Evolutionary conservation across 1,140 invertebrate species (phyloP).

Genomic region (Octopus sinensis): DNA sequence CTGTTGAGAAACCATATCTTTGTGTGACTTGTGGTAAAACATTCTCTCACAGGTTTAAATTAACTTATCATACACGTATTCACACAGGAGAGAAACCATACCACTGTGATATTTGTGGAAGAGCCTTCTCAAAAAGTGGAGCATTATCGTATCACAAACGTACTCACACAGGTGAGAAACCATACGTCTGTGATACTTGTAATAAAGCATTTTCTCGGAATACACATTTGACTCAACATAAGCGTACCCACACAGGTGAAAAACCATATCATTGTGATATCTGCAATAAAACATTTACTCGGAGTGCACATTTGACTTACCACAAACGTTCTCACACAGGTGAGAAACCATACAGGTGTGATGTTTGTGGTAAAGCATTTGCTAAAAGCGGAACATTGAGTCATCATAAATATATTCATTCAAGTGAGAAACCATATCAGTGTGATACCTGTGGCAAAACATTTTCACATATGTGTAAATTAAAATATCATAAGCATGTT

Average conservation of each 20-base stretch:
- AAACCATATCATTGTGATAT: background rate
- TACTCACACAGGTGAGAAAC: conserved; percentile 10
- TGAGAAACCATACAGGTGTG: background rate
- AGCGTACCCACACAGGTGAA: conserved; percentile 28
- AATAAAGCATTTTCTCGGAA: conserved; percentile 20
- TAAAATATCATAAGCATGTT: background rate
- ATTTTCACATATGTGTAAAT: background rate
- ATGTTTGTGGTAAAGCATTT: conserved; percentile 4
- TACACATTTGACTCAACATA: conserved; percentile 27
- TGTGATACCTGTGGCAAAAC: background rate
- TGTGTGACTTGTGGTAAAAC: conserved; percentile 85
- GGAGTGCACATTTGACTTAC: background rate
- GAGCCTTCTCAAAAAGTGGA: background rate
- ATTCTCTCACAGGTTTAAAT: conserved; percentile 81
- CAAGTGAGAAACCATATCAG: background rate
- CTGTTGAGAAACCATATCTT: conserved; percentile 91
- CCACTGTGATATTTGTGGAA: conserved; percentile 11
- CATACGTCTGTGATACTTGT: background rate
- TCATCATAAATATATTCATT: background rate
- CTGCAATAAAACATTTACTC: conserved; percentile 7
- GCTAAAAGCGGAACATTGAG: background rate
- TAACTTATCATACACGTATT: conserved; percentile 73
- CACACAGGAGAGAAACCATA: conserved; percentile 60
- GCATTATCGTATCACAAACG: background rate
- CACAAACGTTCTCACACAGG: background rate